Percentiles rank a stretch among this genome's conserved stretches.
These are phyloP conservation scores for Ophioninae sp. DNA, from an alignment of 2,888 invertebrate species.

Conservation along the genomic window DNA sequence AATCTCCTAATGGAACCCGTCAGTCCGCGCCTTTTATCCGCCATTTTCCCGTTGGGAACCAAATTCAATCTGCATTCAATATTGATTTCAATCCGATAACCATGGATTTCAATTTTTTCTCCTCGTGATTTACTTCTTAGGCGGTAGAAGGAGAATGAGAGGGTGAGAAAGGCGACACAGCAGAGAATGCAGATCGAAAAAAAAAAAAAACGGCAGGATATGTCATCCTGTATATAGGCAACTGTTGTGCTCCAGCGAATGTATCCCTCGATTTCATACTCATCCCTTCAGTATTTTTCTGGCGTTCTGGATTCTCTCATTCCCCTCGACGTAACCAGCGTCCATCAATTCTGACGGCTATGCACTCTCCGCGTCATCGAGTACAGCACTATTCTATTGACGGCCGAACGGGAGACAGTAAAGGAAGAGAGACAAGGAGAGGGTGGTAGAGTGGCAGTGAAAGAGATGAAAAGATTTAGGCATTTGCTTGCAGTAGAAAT, in stretches of 20 bases:
- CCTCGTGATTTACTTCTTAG: slow-evolving; percentile 78
- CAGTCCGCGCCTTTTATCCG: slow-evolving; percentile 68
- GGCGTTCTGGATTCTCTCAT: slow-evolving; percentile 17
- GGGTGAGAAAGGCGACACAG: slow-evolving; percentile 41
- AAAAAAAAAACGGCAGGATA: slow-evolving; percentile 37
- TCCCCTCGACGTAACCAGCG: slow-evolving; percentile 49
- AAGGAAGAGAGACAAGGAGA: background rate
- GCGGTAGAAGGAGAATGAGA: slow-evolving; percentile 36
- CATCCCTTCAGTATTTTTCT: slow-evolving; percentile 33
- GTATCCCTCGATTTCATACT: slow-evolving; percentile 13
- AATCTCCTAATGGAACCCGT: slow-evolving; percentile 76
- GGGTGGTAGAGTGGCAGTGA: slow-evolving; percentile 9
- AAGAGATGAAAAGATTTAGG: slow-evolving; percentile 21
- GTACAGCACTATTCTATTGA: slow-evolving; percentile 58
- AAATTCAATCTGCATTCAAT: slow-evolving; percentile 79
- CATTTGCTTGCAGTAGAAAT: slow-evolving; percentile 27
- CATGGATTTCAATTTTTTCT: slow-evolving; percentile 74
- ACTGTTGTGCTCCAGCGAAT: slow-evolving; percentile 27
- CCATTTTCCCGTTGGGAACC: slow-evolving; percentile 57
- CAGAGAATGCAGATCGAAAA: slow-evolving; percentile 44
- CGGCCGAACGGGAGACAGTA: slow-evolving; percentile 36
- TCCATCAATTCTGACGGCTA: slow-evolving; percentile 59
- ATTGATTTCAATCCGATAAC: slow-evolving; percentile 79
- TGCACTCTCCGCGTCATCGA: slow-evolving; percentile 62
- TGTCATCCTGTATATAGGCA: slow-evolving; percentile 12